Evolutionary conservation across 2,888 invertebrate genomes (phyloP).

Genomic region (Drosophila aldrichi): DNA sequence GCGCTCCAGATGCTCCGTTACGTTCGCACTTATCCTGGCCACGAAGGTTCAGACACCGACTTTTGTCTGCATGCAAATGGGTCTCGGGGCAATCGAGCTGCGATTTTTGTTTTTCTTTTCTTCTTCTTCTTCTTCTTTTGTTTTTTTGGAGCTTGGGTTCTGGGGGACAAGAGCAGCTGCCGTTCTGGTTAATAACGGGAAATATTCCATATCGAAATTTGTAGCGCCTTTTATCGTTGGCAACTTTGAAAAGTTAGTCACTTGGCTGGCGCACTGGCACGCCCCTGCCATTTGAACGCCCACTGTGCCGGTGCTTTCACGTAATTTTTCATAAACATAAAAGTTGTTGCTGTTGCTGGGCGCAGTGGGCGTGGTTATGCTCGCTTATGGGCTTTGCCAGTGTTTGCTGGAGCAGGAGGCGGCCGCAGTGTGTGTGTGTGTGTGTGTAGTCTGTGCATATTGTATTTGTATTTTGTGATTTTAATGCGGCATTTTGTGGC

Average conservation of each 20-base stretch:
- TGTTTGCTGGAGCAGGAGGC: slow-evolving; percentile 17
- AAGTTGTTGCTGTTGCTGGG: slow-evolving; percentile 49
- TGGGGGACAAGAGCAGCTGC: slow-evolving; percentile 24
- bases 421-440: slow-evolving; percentile 49
- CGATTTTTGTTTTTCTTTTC: too few relatives aligned
- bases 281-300: slow-evolving; percentile 17
- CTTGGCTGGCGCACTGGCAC: slow-evolving; percentile 31
- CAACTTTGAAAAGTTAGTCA: slow-evolving; percentile 71
- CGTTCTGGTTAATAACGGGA: slow-evolving; percentile 21
- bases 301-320: slow-evolving; percentile 47
- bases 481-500: slow-evolving; percentile 78
- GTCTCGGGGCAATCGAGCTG: not conserved
- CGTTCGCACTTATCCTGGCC: not conserved
- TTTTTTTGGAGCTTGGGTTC: not conserved
- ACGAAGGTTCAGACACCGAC: not conserved
- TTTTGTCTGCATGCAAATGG: slow-evolving; percentile 9
- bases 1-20: not conserved
- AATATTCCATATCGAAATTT: slow-evolving; percentile 63
- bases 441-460: slow-evolving; percentile 56
- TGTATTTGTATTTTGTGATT: slow-evolving; percentile 79
- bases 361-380: slow-evolving; percentile 9
- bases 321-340: slow-evolving; percentile 80
- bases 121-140: not conserved
- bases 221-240: slow-evolving; percentile 63
- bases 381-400: slow-evolving; percentile 35